phyloP scores from a whole-genome alignment of 1,140 invertebrate species.

The Aphelinus atriplicis region DNA sequence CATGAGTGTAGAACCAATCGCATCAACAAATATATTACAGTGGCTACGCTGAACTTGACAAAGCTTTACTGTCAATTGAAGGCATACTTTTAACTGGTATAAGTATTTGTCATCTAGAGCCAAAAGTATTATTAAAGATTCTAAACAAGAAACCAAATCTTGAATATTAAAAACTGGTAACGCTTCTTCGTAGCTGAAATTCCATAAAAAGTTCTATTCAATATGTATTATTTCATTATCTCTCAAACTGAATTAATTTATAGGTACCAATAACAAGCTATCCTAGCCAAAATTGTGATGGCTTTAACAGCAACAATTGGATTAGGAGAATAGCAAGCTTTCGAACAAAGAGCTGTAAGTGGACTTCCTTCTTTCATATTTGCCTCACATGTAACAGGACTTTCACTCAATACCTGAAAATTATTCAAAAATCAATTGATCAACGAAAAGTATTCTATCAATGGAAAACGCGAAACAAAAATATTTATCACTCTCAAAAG shows the following conservation, averaged over 20 bases:
- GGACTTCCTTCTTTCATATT: slow-evolving; percentile 62
- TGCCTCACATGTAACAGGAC: slow-evolving; percentile 61
- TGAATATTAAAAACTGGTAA: slow-evolving; percentile 71
- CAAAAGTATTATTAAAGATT: slow-evolving; percentile 77
- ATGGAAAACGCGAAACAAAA: slow-evolving; percentile 26
- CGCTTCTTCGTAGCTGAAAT: slow-evolving; percentile 72
- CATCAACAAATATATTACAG: slow-evolving; percentile 72
- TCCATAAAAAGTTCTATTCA: background rate
- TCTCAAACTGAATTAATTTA: too few species aligned
- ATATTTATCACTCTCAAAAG: background rate
- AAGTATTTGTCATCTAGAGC: slow-evolving; percentile 66
- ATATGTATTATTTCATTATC: too few species aligned
- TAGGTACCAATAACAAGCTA: slow-evolving; percentile 72
- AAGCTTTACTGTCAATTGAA: slow-evolving; percentile 77
- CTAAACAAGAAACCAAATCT: slow-evolving; percentile 73
- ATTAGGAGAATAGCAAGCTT: slow-evolving; percentile 72
- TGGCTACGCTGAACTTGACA: slow-evolving; percentile 71
- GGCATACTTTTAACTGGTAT: slow-evolving; percentile 70
- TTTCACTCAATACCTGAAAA: slow-evolving; percentile 60
- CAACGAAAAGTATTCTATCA: background rate
- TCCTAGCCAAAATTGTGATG: slow-evolving; percentile 73
- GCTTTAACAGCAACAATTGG: slow-evolving; percentile 75
- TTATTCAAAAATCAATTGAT: too few species aligned
- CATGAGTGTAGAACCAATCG: slow-evolving; percentile 69
- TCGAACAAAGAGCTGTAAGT: slow-evolving; percentile 56